A percentile compares a stretch with the other conserved stretches of the same genome.
phyloP scores from a whole-genome alignment of 2,113 vertebrate species.

The Lethenteron camtschaticum region DNA sequence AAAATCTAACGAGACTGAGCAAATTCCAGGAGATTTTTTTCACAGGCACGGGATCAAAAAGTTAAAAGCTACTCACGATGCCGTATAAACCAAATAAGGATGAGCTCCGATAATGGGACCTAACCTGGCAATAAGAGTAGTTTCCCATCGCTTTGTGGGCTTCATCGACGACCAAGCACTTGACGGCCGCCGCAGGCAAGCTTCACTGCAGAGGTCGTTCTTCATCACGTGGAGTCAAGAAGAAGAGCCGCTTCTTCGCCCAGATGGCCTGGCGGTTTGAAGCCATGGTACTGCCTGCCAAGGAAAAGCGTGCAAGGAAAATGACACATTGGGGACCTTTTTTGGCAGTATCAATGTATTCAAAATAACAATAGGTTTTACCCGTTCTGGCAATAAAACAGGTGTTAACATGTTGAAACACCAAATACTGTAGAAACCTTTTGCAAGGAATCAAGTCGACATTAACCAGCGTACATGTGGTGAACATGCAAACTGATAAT shows the following conservation, averaged over 20 bases:
- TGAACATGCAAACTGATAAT: no score
- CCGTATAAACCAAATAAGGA: no score
- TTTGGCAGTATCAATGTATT: constrained; percentile 2
- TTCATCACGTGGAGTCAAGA: constrained; percentile 89
- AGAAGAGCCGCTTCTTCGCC: constrained; percentile 46
- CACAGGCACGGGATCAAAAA: no score
- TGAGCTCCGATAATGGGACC: no score
- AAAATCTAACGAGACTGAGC: no score
- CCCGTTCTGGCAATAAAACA: no score
- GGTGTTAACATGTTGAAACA: no score
- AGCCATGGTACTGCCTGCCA: constrained; percentile 48
- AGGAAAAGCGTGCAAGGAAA: background rate
- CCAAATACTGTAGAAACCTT: no score
- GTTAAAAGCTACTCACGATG: no score
- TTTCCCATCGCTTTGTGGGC: constrained; percentile 88
- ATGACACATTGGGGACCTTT: background rate
- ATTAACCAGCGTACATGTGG: no score
- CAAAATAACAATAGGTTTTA: background rate
- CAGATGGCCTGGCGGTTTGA: constrained; percentile 43
- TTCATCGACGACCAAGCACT: constrained; percentile 80
- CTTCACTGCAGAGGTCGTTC: constrained; percentile 62
- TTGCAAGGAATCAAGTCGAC: no score
- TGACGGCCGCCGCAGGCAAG: constrained; percentile 45
- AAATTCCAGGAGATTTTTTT: no score
- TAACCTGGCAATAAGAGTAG: constrained; percentile 82